Evolutionary conservation across 2,888 invertebrate genomes (phyloP).

Genomic region (Agriotes lineatus): DNA sequence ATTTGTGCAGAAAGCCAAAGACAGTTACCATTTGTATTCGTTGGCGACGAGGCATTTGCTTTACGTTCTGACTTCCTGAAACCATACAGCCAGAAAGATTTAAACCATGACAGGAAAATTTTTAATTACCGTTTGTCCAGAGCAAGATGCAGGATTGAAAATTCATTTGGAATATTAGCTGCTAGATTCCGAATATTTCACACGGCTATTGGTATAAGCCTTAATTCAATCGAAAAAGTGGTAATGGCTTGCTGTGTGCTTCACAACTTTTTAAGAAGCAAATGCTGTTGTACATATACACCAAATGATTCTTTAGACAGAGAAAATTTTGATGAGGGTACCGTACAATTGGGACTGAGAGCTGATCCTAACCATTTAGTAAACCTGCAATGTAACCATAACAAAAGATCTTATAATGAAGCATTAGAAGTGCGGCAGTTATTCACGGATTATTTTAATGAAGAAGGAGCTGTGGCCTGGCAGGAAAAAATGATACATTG

Average conservation of each 20-base stretch:
- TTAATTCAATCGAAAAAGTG: conserved; percentile 35
- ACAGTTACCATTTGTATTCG: conserved; percentile 45
- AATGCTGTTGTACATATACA: not conserved
- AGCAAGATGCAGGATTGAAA: conserved; percentile 42
- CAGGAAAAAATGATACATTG: no score
- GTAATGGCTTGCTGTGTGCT: conserved; percentile 44
- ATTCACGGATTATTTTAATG: no score
- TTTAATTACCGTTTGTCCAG: conserved; percentile 49
- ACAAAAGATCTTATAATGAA: no score
- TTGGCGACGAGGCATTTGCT: conserved; percentile 50
- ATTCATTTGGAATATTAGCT: conserved; percentile 45
- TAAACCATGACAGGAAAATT: conserved; percentile 24
- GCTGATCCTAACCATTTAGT: no score
- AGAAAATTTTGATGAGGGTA: not conserved
- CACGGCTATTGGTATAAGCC: conserved; percentile 41
- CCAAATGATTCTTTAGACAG: not conserved
- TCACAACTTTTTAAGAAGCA: conserved; percentile 42
- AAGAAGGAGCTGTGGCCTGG: no score
- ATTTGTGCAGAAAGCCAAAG: conserved; percentile 38
- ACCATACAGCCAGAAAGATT: conserved; percentile 36
- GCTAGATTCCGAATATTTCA: conserved; percentile 43
- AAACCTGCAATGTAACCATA: no score
- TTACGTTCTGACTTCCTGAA: conserved; percentile 46
- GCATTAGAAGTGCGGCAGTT: no score
- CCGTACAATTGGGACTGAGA: no score